A percentile compares a stretch with the other conserved stretches of the same genome.
These are phyloP conservation scores for Ranitomeya imitator DNA, from an alignment of 2,113 vertebrate species.

Conservation along the genomic window DNA sequence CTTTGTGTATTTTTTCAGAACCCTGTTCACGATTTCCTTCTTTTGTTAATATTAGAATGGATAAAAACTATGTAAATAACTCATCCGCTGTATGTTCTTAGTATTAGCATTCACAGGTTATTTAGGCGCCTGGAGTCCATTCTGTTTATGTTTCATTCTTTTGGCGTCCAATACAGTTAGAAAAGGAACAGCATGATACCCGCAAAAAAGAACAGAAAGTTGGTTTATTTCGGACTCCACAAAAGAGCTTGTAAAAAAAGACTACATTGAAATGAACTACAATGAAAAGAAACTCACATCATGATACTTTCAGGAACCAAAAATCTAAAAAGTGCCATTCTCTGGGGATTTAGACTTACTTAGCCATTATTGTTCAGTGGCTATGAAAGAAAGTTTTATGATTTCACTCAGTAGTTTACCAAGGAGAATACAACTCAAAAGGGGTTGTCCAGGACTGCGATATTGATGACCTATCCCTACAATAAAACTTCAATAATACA, in stretches of 20 bases:
- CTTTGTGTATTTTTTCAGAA: neutral
- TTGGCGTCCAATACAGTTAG: neutral
- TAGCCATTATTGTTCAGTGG: neutral
- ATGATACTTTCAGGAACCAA: neutral
- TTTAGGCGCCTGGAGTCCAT: neutral
- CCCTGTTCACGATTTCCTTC: neutral
- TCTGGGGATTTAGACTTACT: neutral
- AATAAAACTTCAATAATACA: too few relatives aligned
- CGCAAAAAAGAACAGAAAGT: neutral
- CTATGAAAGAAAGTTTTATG: neutral
- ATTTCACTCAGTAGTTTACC: neutral
- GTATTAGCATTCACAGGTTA: neutral
- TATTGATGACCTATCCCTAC: too few relatives aligned
- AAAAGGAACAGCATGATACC: neutral
- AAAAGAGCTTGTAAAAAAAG: neutral
- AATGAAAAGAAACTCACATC: neutral
- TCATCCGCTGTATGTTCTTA: neutral
- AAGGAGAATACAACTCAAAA: too few relatives aligned
- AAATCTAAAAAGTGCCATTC: neutral
- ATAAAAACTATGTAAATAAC: neutral
- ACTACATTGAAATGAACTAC: neutral
- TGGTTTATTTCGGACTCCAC: neutral
- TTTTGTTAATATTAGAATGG: neutral
- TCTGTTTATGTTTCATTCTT: neutral
- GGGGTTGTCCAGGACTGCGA: too few relatives aligned